Percentiles rank a stretch among this genome's conserved stretches.
phyloP scores from a whole-genome alignment of 1,140 invertebrate genomes.

The Zaprionus gabonicus region DNA sequence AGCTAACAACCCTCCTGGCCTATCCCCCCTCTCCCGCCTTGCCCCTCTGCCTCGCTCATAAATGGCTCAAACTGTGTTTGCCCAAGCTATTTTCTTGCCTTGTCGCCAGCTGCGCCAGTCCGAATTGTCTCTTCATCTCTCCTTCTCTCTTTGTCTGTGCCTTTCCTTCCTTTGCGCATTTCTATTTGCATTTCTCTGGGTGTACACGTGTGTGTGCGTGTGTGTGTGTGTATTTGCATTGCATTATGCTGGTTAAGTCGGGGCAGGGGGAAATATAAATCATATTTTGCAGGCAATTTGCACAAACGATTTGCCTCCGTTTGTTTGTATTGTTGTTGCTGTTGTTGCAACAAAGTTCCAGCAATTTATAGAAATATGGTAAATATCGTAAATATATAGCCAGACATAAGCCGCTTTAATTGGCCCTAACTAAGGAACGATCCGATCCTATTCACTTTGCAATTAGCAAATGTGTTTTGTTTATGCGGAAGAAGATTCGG shows the following conservation, averaged over 20 bases:
- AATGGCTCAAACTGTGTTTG: conserved; percentile 60
- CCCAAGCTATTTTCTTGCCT: conserved; percentile 72
- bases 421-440: conserved; percentile 16
- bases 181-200: background rate
- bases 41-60: conserved; percentile 9
- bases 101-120: conserved; percentile 55
- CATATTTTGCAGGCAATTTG: conserved; percentile 78
- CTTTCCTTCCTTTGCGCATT: background rate
- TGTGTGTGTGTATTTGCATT: conserved; percentile 43
- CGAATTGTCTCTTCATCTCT: background rate
- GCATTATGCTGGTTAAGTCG: conserved; percentile 65
- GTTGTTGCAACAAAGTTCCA: conserved; percentile 38
- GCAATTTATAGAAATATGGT: conserved; percentile 4
- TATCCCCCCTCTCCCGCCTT: background rate
- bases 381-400: background rate
- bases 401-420: conserved; percentile 47
- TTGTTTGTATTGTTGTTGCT: conserved; percentile 51
- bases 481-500: conserved; percentile 1
- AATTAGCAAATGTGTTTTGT: background rate
- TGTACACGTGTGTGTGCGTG: background rate
- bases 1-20: background rate
- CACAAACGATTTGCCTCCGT: conserved; percentile 72
- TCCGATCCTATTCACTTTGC: background rate
- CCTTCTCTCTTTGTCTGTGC: background rate
- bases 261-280: conserved; percentile 65